A percentile compares a stretch with the other conserved stretches of the same genome.
phyloP scores from a whole-genome alignment of 2,888 invertebrate genomes.

The Furcula furcula region DNA sequence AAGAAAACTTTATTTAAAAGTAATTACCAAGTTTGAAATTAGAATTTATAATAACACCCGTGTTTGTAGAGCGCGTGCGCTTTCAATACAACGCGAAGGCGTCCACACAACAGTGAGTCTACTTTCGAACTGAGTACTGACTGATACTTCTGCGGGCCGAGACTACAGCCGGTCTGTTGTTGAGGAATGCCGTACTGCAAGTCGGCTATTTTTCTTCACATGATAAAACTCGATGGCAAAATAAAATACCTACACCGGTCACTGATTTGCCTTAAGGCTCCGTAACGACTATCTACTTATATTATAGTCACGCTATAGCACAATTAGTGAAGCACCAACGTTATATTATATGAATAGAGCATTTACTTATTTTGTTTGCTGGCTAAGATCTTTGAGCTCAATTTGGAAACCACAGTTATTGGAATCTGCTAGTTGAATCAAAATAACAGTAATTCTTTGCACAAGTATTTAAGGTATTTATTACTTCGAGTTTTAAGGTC shows the following conservation, averaged over 20 bases:
- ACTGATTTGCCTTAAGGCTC: constrained; percentile 26
- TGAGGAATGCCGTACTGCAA: constrained; percentile 68
- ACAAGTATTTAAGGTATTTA: background rate
- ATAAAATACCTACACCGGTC: constrained; percentile 19
- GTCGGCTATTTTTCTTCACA: constrained; percentile 61
- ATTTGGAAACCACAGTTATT: constrained; percentile 17
- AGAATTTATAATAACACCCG: constrained; percentile 46
- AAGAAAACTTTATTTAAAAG: constrained; percentile 23
- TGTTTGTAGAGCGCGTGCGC: constrained; percentile 47
- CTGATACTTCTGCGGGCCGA: constrained; percentile 10
- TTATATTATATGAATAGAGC: constrained; percentile 10
- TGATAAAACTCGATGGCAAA: constrained; percentile 51
- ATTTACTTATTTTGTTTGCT: constrained; percentile 15
- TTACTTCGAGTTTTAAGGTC: no score
- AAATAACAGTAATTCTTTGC: constrained; percentile 1
- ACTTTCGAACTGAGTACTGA: constrained; percentile 69
- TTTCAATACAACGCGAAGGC: constrained; percentile 40
- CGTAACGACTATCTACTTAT: constrained; percentile 10
- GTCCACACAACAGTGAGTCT: constrained; percentile 62
- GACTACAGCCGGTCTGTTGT: constrained; percentile 28
- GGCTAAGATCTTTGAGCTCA: constrained; percentile 19
- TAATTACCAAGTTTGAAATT: constrained; percentile 39
- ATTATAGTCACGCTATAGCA: constrained; percentile 11
- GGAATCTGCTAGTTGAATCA: constrained; percentile 10
- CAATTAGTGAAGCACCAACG: constrained; percentile 14